Evolutionary conservation across 2,888 invertebrate genomes (phyloP), one percentile per base, ranked within the genome.

Genomic region (Lucinisca nassula): DNA sequence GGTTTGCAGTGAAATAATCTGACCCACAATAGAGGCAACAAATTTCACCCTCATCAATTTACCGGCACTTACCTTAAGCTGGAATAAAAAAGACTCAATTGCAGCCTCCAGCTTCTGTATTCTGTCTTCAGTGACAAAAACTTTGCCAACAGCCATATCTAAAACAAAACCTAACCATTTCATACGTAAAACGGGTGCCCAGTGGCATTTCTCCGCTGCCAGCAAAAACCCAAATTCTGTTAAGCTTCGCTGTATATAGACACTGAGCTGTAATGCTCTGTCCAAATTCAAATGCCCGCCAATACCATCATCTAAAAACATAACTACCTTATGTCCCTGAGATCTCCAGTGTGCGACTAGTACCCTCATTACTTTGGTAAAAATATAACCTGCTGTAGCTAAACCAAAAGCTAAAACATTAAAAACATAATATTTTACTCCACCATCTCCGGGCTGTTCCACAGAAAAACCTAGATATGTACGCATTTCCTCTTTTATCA

Each of bases 1-100:
- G 35, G 67, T 32, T 55, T 88, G 79, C 73, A 85, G 73, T 0
- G 83, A 85, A 12, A 85, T 80, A 14, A 84, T n/a, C 35, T 84
- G 84, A 2, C 45, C 45, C 8, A 45, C 45, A 45, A 45, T 17
- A 45, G 10, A 45, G 8, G 45, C 45, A 12, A 45, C 8, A 45
- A 45, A 45, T 17, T 17, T 45, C 10, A 45, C 45, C 45, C 10
- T 8, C 8, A 45, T 17, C 17, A 45, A 45, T 45, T 17, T 45
- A 8, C 8, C 45, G 10, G 8, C 10, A 45, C 17, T 17, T 12
- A 17, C 45, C 45, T 17, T 17, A 8, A 45, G 17, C 45, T 45
- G 45, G 17, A 45, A n/a, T n/a, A n/a, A n/a, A n/a, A n/a, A n/a
- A n/a, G n/a, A n/a, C n/a, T n/a, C n/a, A n/a, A n/a, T n/a, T n/a